Evolutionary conservation across 2,113 vertebrate genomes (phyloP).

Genomic region (Greenwoodochromis staneri): DNA sequence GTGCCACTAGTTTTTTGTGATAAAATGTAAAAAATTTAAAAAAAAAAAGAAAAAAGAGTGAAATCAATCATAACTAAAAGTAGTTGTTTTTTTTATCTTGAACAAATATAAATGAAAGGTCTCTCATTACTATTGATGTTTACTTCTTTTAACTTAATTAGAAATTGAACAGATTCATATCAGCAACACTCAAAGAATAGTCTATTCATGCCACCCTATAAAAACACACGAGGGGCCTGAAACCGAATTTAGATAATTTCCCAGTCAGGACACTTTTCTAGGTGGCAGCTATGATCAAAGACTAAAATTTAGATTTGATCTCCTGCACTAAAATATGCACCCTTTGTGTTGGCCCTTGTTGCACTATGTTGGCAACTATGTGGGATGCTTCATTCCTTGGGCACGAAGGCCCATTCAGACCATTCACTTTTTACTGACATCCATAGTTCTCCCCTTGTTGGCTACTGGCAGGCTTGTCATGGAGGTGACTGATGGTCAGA

Average conservation of each 20-base stretch:
- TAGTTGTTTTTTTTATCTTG: not conserved
- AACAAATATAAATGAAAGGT: not conserved
- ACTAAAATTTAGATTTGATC: not conserved
- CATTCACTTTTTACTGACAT: not conserved
- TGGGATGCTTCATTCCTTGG: not conserved
- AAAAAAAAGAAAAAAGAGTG: rapidly evolving
- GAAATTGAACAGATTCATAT: not conserved
- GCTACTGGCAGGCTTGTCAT: not conserved
- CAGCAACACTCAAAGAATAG: not conserved
- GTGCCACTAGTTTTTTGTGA: not conserved
- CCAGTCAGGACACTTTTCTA: not conserved
- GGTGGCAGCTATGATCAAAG: not conserved
- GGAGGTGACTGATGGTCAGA: not conserved
- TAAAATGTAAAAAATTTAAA: not conserved
- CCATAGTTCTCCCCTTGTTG: not conserved
- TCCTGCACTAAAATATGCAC: not conserved
- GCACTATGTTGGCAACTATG: not conserved
- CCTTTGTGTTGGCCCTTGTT: not conserved
- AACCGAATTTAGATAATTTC: not conserved
- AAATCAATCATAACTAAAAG: rapidly evolving
- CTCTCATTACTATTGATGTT: not conserved
- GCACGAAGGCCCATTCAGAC: not conserved
- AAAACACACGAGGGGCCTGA: not conserved
- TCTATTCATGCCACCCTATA: not conserved
- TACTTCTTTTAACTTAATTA: not conserved